These are phyloP conservation scores for Musca domestica DNA, from an alignment of 1,140 invertebrate genomes.

Conservation along the genomic window DNA sequence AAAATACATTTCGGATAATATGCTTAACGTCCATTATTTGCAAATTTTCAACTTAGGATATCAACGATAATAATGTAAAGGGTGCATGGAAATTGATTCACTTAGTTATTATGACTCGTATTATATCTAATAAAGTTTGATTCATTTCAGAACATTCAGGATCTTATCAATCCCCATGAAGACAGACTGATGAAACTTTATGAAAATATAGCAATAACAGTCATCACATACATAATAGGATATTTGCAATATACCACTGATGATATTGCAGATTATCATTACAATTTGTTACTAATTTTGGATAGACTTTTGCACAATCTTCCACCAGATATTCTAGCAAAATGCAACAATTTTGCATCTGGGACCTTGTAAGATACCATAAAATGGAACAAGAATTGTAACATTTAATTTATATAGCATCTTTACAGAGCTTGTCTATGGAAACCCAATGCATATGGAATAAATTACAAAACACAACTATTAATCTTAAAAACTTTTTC, in stretches of 20 bases:
- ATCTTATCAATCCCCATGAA: not conserved
- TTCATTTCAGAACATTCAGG: not conserved
- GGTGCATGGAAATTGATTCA: too few species aligned
- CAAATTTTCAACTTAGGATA: not conserved
- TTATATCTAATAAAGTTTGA: not conserved
- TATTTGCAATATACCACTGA: conserved; percentile 7
- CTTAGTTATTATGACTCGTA: too few species aligned
- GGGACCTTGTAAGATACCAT: conserved; percentile 2
- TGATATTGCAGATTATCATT: conserved; percentile 13
- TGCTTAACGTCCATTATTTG: too few species aligned
- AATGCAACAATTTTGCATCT: not conserved
- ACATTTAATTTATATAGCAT: not conserved
- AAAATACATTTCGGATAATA: too few species aligned
- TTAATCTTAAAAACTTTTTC: not conserved
- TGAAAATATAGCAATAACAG: not conserved
- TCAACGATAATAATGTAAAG: too few species aligned
- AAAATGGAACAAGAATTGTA: not conserved
- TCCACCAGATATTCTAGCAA: not conserved
- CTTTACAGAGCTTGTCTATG: conserved; percentile 9
- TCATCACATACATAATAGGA: conserved; percentile 3
- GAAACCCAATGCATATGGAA: not conserved
- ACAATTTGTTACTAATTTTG: not conserved
- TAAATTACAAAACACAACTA: conserved; percentile 12
- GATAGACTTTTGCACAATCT: conserved; percentile 8
- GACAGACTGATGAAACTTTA: not conserved